Evolutionary conservation across 2,113 vertebrate genomes (phyloP).

Genomic region (Brachyhypopomus gauderio): DNA sequence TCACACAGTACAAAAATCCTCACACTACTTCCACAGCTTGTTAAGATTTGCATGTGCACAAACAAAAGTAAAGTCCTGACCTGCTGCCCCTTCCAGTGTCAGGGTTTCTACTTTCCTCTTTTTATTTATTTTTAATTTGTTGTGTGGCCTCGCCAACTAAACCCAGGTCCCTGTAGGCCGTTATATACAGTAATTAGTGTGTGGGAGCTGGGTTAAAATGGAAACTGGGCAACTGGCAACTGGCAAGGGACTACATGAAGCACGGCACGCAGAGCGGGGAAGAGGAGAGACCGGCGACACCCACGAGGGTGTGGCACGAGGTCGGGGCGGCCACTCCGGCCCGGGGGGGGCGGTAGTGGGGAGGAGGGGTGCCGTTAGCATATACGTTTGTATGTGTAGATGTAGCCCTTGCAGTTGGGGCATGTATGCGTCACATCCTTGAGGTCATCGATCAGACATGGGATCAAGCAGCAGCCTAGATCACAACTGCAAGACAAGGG

Average conservation of each 20-base stretch:
- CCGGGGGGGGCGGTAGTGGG: constrained; percentile 60
- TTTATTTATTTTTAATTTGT: neutral
- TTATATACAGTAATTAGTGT: constrained; percentile 63
- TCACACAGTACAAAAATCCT: constrained; percentile 36
- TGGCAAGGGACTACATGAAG: constrained; percentile 45
- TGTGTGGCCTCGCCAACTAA: constrained; percentile 5
- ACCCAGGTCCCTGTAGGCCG: constrained; percentile 33
- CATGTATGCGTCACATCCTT: constrained; percentile 98
- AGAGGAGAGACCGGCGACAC: constrained; percentile 51
- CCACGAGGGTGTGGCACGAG: constrained; percentile 56
- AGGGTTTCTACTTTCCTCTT: neutral
- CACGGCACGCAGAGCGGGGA: constrained; percentile 57
- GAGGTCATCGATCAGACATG: constrained; percentile 95
- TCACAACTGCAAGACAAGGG: constrained; percentile 81
- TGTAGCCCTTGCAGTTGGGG: constrained; percentile 97
- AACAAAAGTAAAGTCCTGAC: constrained; percentile 1
- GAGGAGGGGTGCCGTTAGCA: constrained; percentile 79
- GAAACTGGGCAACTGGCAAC: constrained; percentile 42
- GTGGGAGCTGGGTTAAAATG: constrained; percentile 58
- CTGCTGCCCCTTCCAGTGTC: neutral
- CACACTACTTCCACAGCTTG: constrained; percentile 9
- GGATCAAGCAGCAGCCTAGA: constrained; percentile 96
- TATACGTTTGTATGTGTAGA: constrained; percentile 98
- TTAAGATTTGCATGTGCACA: neutral
- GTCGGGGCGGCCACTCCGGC: constrained; percentile 25